These are phyloP conservation scores for Stichopus chloronotus DNA, from an alignment of 35 echinoderm and acorn worm genomes.

Conservation along the genomic window DNA sequence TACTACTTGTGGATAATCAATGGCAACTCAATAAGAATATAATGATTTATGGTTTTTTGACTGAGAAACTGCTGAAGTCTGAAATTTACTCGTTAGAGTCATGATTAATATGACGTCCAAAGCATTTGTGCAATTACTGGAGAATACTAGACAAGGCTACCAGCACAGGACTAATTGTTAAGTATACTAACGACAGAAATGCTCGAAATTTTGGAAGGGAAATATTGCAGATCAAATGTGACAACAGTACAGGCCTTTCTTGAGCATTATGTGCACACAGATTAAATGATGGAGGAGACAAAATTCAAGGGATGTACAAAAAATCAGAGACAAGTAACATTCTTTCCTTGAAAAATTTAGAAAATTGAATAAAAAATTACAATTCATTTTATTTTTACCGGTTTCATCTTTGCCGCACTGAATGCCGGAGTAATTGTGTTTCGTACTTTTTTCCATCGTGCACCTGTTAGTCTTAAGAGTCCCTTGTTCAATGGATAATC, in stretches of 20 bases:
- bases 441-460: slow-evolving; percentile 71
- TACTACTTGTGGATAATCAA: too few species aligned
- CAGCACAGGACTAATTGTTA: too few species aligned
- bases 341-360: not conserved
- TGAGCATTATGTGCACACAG: not conserved
- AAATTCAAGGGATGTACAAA: not conserved
- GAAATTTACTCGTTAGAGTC: too few species aligned
- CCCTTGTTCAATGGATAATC: slow-evolving; percentile 40
- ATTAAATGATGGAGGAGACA: not conserved
- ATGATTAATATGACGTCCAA: too few species aligned
- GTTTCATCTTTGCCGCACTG: slow-evolving; percentile 77
- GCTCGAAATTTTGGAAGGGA: too few species aligned
- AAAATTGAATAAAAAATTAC: not conserved
- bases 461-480: slow-evolving; percentile 37
- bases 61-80: too few species aligned
- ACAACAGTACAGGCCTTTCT: not conserved
- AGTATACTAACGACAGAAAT: too few species aligned
- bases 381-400: slow-evolving; percentile 25
- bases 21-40: too few species aligned
- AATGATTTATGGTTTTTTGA: too few species aligned
- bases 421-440: slow-evolving; percentile 74
- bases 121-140: too few species aligned
- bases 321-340: not conserved
- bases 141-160: too few species aligned
- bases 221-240: not conserved